Percentiles rank a stretch among this genome's conserved stretches.
phyloP scores from a whole-genome alignment of 1,140 invertebrate genomes.

The Brachionus paranguensis region DNA sequence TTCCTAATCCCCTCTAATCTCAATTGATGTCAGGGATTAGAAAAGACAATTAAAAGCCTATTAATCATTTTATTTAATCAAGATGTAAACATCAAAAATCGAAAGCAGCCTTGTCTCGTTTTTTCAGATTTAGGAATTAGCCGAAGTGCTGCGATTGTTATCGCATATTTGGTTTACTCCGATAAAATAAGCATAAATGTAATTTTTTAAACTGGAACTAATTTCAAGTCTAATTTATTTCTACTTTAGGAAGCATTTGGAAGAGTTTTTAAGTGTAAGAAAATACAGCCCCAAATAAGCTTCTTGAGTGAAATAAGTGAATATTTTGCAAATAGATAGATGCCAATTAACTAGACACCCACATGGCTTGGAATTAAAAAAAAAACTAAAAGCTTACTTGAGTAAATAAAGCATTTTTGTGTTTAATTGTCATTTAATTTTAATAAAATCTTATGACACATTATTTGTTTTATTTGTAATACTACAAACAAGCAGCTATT shows the following conservation, averaged over 20 bases:
- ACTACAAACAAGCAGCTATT: not conserved
- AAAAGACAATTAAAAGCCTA: not conserved
- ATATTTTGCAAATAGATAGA: slow-evolving; percentile 6
- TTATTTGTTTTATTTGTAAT: slow-evolving; percentile 19
- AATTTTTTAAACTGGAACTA: not conserved
- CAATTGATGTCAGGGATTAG: not conserved
- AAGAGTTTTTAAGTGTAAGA: not conserved
- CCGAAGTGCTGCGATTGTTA: slow-evolving; percentile 47
- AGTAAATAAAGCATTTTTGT: slow-evolving; percentile 9
- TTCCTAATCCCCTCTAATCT: not conserved
- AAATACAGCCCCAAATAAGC: slow-evolving; percentile 32
- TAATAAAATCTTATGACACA: not conserved
- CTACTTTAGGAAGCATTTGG: slow-evolving; percentile 11
- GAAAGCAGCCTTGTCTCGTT: slow-evolving; percentile 47
- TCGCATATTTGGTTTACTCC: slow-evolving; percentile 52
- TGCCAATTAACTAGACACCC: not conserved
- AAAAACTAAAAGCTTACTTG: not conserved
- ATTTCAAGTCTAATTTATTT: not conserved
- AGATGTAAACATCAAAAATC: slow-evolving; percentile 40
- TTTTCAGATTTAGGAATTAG: slow-evolving; percentile 51
- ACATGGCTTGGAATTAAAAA: not conserved
- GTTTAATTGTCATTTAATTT: slow-evolving; percentile 21
- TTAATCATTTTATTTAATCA: not conserved
- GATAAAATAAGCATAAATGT: slow-evolving; percentile 3
- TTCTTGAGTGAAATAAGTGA: slow-evolving; percentile 1